Base-by-base conservation (phyloP, 2,113 vertebrate species). In the Rhinolophus sinicus region DNA sequence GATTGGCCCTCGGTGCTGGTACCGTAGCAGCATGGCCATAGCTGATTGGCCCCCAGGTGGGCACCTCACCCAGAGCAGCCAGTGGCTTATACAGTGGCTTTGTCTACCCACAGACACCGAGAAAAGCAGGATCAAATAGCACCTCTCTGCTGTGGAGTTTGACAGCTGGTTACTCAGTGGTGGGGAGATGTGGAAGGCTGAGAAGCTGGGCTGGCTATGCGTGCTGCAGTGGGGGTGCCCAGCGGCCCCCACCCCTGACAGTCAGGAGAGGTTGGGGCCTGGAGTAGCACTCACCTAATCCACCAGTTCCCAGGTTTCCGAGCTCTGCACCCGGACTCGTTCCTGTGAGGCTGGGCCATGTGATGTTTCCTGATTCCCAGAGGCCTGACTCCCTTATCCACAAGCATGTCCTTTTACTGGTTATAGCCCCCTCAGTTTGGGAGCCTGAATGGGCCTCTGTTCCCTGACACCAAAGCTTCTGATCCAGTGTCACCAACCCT, bases 221-320 rank as follows among this genome's bases (percentile, higher is more conserved):
- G 11, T 2, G 28, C n/a, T 15, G 26, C 0, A 0, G 67, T 10
- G 18, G 35, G 33, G 28, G 44, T 18, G 70, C 28, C 13, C 26
- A 24, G 50, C 47, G 1, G 10, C 47, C 13, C 28, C 54, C 35
- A 5, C 52, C 8, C 18, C 35, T 30, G 52, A 58, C 22, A 22
- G 30, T 26, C 70, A 5, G 33, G 86, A n/a, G 14, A 56, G 40
- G 5, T 1, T 7, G 0, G 3, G 30, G 67, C 44, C 24, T 52
- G 80, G 38, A 73, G 12, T 33, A 10, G n/a, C 9, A 10, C 33
- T 38, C 26, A 5, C 33, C 30, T 2, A 19, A 38, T 12, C 38
- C 1, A 11, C 65, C 19, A 5, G 33, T 38, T 72, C 52, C n/a
- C 28, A 22, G 13, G n/a, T 30, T 30, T 47, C 69, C 9, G 8